phyloP scores from a whole-genome alignment of 1,140 invertebrate species.

The Dendroctonus ponderosae region DNA sequence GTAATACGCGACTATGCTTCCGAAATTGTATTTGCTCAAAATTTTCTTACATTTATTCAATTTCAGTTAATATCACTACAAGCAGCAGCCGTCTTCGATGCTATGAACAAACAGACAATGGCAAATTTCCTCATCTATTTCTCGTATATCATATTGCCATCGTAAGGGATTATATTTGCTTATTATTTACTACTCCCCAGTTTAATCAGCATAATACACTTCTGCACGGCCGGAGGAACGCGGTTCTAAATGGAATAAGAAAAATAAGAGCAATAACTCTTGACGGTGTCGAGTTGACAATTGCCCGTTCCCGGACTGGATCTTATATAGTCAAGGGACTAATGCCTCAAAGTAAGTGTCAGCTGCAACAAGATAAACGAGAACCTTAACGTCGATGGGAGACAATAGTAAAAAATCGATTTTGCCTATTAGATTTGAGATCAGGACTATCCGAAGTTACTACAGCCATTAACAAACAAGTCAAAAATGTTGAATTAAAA shows the following conservation, averaged over 20 bases:
- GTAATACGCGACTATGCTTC: too few relatives aligned
- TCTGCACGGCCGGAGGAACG: slow-evolving; percentile 31
- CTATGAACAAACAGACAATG: not conserved
- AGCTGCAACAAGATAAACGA: slow-evolving; percentile 23
- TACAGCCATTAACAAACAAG: too few relatives aligned
- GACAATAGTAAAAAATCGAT: slow-evolving; percentile 17
- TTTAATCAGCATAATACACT: slow-evolving; percentile 42
- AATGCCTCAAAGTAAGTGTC: slow-evolving; percentile 40
- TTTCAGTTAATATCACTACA: too few relatives aligned
- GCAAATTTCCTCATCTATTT: slow-evolving; percentile 10
- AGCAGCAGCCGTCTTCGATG: too few relatives aligned
- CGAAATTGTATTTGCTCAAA: too few relatives aligned
- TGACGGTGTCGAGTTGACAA: slow-evolving; percentile 45
- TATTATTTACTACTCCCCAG: slow-evolving; percentile 38
- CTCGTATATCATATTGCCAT: slow-evolving; percentile 20
- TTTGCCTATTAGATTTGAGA: not conserved
- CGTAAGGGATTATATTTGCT: slow-evolving; percentile 16
- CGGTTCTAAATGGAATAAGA: slow-evolving; percentile 43
- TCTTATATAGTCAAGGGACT: slow-evolving; percentile 39
- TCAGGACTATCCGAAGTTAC: too few relatives aligned
- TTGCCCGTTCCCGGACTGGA: slow-evolving; percentile 40
- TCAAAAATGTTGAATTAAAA: too few relatives aligned
- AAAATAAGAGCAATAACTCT: slow-evolving; percentile 44
- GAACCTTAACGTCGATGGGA: slow-evolving; percentile 17
- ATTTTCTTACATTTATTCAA: too few relatives aligned